Conservation (phyloP, 2,888 invertebrate species). For the Zygothrica quintamaculata region DNA sequence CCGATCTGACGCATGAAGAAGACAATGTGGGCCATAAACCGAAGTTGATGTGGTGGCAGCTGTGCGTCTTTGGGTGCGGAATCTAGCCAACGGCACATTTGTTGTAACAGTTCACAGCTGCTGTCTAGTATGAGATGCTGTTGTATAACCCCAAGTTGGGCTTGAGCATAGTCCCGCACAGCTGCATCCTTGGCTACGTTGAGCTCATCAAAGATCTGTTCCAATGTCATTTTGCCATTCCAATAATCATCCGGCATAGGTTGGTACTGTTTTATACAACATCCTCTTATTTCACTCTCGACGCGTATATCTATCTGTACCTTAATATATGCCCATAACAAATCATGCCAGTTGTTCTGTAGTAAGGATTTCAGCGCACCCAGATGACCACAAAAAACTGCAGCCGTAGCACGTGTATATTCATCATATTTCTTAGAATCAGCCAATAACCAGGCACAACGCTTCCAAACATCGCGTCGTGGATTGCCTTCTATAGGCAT, state of each 20-base stretch:
- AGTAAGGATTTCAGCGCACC: constrained; percentile 90
- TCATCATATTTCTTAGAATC: constrained; percentile 86
- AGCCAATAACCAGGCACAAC: constrained; percentile 88
- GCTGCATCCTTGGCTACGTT: constrained; percentile 87
- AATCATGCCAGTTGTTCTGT: constrained; percentile 93
- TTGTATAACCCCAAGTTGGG: constrained; percentile 91
- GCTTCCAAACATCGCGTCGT: constrained; percentile 91
- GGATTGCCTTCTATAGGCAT: constrained; percentile 91
- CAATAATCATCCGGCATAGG: constrained; percentile 89
- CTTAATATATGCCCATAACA: constrained; percentile 94
- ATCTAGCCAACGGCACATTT: constrained; percentile 88
- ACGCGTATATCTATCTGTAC: constrained; percentile 93
- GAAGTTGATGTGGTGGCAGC: constrained; percentile 85
- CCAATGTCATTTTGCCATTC: constrained; percentile 88
- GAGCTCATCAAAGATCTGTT: constrained; percentile 89
- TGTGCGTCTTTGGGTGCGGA: constrained; percentile 63
- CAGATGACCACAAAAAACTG: constrained; percentile 93
- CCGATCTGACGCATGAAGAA: constrained; percentile 93
- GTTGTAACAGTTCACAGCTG: constrained; percentile 89
- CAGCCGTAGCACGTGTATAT: constrained; percentile 89
- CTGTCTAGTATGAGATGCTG: constrained; percentile 94
- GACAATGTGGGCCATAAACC: constrained; percentile 94
- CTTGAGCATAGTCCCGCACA: constrained; percentile 86
- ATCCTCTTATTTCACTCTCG: constrained; percentile 90
- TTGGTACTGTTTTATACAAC: constrained; percentile 86